Conservation (phyloP, 2,797 vertebrate genomes). For the Pygocentrus nattereri region DNA sequence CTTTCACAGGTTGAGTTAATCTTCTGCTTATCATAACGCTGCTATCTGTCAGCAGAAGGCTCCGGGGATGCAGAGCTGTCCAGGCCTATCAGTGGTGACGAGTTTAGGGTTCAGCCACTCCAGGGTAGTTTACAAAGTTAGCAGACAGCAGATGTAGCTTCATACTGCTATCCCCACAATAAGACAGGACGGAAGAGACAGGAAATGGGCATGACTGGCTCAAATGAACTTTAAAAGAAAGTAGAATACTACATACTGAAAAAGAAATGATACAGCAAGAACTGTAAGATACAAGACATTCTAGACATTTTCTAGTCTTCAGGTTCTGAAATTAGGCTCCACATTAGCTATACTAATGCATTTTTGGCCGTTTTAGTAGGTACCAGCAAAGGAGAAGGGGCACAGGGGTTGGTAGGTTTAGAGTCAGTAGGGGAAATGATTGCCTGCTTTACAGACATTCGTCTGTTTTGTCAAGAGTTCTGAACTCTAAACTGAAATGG, state of each 20-base stretch:
- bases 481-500: too few species aligned
- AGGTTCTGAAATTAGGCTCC: too few species aligned
- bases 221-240: neutral
- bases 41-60: slow-evolving; percentile 39
- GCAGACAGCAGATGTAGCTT: slow-evolving; percentile 33
- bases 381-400: too few species aligned
- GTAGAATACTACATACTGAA: neutral
- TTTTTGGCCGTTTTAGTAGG: too few species aligned
- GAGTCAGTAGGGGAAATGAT: too few species aligned
- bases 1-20: slow-evolving; percentile 38
- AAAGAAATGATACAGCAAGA: too few species aligned
- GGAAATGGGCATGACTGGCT: neutral
- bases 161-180: neutral
- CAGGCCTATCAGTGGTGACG: slow-evolving; percentile 33
- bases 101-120: slow-evolving; percentile 42
- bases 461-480: too few species aligned
- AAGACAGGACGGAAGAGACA: neutral
- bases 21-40: slow-evolving; percentile 37
- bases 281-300: too few species aligned
- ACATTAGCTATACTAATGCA: too few species aligned
- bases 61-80: slow-evolving; percentile 32
- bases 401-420: too few species aligned
- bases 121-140: slow-evolving; percentile 21
- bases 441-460: too few species aligned
- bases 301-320: too few species aligned